Base-by-base conservation (phyloP, 2,888 invertebrate genomes). In the Spialia ferax region DNA sequence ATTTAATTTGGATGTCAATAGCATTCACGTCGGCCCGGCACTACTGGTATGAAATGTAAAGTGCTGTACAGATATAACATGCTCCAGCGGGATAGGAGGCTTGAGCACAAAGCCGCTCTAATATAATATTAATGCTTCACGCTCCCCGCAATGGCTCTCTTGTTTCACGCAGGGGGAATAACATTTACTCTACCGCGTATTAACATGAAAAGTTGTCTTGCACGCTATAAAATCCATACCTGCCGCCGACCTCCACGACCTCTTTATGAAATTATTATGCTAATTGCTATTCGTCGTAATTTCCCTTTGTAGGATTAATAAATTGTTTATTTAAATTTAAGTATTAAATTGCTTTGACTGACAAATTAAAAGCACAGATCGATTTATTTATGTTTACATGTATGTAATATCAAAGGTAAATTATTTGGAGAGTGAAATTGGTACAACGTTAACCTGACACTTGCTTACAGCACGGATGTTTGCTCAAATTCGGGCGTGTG, bases 401-500 rank as follows among this genome's bases (percentile, higher is more conserved):
- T n/a, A 38, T 5, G 11, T 15, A 42, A 42, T 42, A 6, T 45
- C 2, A 1, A 45, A 18, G 8, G 45, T 45, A 18, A 8, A 45
- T 18, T 11, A 18, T 8, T 8, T 18, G 45, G 13, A 4, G 48
- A 20, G 20, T 11, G 20, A 20, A 48, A 20, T 48, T 7, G 15
- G 11, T 48, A 11, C 10, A 20, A 48, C 11, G 4, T 48, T 48
- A 48, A 48, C 11, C 20, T 11, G 20, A 48, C 48, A 32, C n/a
- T 66, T 62, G 10, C 56, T 67, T 35, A 26, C 93, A 97, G 96
- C 97, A 97, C 91, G 97, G 97, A 71, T 96, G 96, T 77, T 95
- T 97, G 73, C 96, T 97, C 69, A 97, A 97, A 94, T 97, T 98
- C 87, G 97, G 97, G 60, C 95, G 97, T 75, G 96, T 97, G 78